Conservation (phyloP, 2,888 invertebrate species). For the Parnassius glacialis region DNA sequence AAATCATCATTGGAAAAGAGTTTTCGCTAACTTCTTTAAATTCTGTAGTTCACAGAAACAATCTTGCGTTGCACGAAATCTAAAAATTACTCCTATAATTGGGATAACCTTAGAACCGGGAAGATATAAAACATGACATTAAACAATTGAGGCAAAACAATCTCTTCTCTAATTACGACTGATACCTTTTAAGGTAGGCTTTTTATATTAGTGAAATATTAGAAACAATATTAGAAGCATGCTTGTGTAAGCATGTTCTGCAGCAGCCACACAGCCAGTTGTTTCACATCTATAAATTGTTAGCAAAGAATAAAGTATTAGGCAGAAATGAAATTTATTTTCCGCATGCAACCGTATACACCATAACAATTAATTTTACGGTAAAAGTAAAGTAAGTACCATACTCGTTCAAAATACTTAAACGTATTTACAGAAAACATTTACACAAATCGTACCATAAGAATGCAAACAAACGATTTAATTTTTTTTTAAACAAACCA, state of each 20-base stretch:
- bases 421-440: too few relatives aligned
- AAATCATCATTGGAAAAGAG: background rate
- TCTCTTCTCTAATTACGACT: too few relatives aligned
- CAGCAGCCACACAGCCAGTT: constrained; percentile 33
- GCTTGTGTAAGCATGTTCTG: too few relatives aligned
- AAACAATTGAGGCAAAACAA: too few relatives aligned
- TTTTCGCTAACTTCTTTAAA: constrained; percentile 6
- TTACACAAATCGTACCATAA: too few relatives aligned
- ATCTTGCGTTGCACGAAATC: constrained; percentile 14
- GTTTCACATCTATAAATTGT: constrained; percentile 35
- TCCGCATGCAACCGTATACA: constrained; percentile 44
- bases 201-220: too few relatives aligned
- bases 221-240: too few relatives aligned
- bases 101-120: background rate
- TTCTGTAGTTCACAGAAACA: constrained; percentile 10
- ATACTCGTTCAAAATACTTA: too few relatives aligned
- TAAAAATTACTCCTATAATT: constrained; percentile 8
- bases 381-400: background rate
- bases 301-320: constrained; percentile 37
- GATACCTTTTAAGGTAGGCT: too few relatives aligned
- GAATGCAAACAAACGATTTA: too few relatives aligned
- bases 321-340: constrained; percentile 40
- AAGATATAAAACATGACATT: too few relatives aligned
- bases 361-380: background rate
- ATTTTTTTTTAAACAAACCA: too few relatives aligned